Conservation (phyloP, 2,888 invertebrate genomes). For the Andrena dorsata region DNA sequence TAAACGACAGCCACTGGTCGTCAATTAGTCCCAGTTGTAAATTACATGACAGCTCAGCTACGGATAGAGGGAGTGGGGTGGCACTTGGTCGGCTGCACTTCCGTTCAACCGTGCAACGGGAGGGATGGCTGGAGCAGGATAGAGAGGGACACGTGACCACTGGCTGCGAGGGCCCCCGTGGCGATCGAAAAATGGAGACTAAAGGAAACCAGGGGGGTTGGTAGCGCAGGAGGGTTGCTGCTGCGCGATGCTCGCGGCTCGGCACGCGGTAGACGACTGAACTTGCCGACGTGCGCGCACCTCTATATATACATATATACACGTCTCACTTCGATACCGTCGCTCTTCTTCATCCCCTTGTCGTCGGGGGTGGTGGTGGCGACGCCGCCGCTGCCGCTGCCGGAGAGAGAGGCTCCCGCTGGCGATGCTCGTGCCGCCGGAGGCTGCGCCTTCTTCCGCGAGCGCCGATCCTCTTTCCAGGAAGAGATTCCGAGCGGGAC, state of each 20-base stretch:
- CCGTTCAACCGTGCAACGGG: conserved; percentile 58
- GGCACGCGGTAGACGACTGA: conserved; percentile 80
- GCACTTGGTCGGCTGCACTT: conserved; percentile 67
- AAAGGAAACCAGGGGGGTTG: conserved; percentile 43
- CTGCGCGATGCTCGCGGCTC: conserved; percentile 77
- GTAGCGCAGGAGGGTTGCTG: conserved; percentile 64
- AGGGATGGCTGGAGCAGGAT: conserved; percentile 7
- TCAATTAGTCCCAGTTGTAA: conserved; percentile 53
- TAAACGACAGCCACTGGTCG: conserved; percentile 14
- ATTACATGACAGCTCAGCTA: conserved; percentile 54
- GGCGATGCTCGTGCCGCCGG: conserved; percentile 51
- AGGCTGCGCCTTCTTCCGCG: conserved; percentile 76
- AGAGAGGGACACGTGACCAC: conserved; percentile 61
- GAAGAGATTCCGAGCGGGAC: background rate
- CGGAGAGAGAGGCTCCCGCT: conserved; percentile 45
- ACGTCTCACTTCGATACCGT: conserved; percentile 75
- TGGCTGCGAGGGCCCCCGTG: conserved; percentile 30
- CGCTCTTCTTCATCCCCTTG: conserved; percentile 76
- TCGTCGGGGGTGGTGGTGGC: conserved; percentile 71
- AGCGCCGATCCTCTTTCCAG: conserved; percentile 61
- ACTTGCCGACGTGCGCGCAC: conserved; percentile 79
- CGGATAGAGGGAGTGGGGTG: conserved; percentile 36
- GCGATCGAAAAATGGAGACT: conserved; percentile 47
- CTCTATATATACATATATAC: conserved; percentile 76
- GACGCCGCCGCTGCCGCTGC: conserved; percentile 50